Base-by-base conservation (phyloP, 2,113 vertebrate species). In the Myotis yumanensis region DNA sequence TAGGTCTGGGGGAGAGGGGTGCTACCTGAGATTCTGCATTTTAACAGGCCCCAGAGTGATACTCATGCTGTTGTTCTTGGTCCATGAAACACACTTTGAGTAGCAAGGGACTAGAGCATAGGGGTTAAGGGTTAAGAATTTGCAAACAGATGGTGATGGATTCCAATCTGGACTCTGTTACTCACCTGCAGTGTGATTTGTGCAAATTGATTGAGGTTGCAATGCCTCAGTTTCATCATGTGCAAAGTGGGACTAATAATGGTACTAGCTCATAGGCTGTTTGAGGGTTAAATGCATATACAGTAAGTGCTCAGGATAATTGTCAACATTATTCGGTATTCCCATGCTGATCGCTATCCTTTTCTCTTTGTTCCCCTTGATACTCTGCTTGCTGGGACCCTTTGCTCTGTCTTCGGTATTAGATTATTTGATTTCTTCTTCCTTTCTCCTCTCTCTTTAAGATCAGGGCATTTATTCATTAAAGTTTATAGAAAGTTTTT, bases 401-500 rank as follows among this genome's bases (percentile, higher is more conserved):
- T 92, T 85, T 9, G 37, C 66, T 84, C 18, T 59, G 32, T 79
- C 17, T 66, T 72, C 89, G 22, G 37, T 43, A 7, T 91, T 91
- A 75, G 80, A 35, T 92, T 75, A 54, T 85, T 80, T 71, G 57
- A 12, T 89, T 88, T 93, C 46, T 92, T 72, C 16, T 66, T 86
- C 28, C 32, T 75, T 57, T 90, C 51, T 48, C 64, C 40, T 51
- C 62, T 35, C 22, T 93, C 35, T 96, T 75, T 54, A 37, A 30
- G 51, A 72, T 75, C 66, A 85, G 68, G 87, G 9, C n/a, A 48
- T 48, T 72, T 91, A 52, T 54, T 90, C 90, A 81, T 48, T 84
- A 77, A 91, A 85, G 73, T 72, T 89, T 66, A 86, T 54, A 80
- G 83, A 90, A 91, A 89, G 48, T 72, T 77, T 18, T 80, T 72